A percentile compares a stretch with the other conserved stretches of the same genome.
Evolutionary conservation across 2,113 vertebrate species (phyloP).

Genomic region (Scomber scombrus): DNA sequence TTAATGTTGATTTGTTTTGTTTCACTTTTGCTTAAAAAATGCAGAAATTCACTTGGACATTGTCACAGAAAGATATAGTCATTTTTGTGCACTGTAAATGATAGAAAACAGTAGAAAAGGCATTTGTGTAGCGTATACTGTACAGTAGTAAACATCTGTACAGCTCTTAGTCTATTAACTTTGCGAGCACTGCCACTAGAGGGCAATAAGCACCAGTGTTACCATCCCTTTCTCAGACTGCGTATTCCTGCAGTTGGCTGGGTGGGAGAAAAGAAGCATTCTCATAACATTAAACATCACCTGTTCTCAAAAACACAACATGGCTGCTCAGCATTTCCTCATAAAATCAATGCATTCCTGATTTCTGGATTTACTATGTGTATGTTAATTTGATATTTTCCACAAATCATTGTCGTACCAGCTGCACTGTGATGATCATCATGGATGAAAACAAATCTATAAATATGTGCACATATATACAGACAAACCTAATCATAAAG

Average conservation of each 20-base stretch:
- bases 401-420: slow-evolving; percentile 7
- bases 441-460: slow-evolving; percentile 1
- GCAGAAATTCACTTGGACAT: slow-evolving; percentile 1
- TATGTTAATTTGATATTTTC: background rate
- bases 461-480: slow-evolving; percentile 20
- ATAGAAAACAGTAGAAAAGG: background rate
- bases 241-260: background rate
- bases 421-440: slow-evolving; percentile 12
- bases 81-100: background rate
- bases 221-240: background rate
- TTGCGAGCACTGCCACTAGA: slow-evolving; percentile 48
- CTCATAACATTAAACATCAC: background rate
- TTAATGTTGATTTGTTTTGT: slow-evolving; percentile 31
- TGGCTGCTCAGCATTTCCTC: background rate
- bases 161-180: background rate
- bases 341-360: background rate
- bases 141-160: background rate
- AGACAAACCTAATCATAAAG: slow-evolving; percentile 15
- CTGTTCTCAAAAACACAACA: background rate
- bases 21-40: slow-evolving; percentile 10
- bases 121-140: background rate
- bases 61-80: background rate
- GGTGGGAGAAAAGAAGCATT: background rate
- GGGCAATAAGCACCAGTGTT: slow-evolving; percentile 46
- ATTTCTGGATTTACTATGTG: background rate